Percentiles rank a stretch among this genome's conserved stretches.
These are phyloP conservation scores for Silurus glanis DNA, from an alignment of 2,113 vertebrate genomes.

Conservation along the genomic window DNA sequence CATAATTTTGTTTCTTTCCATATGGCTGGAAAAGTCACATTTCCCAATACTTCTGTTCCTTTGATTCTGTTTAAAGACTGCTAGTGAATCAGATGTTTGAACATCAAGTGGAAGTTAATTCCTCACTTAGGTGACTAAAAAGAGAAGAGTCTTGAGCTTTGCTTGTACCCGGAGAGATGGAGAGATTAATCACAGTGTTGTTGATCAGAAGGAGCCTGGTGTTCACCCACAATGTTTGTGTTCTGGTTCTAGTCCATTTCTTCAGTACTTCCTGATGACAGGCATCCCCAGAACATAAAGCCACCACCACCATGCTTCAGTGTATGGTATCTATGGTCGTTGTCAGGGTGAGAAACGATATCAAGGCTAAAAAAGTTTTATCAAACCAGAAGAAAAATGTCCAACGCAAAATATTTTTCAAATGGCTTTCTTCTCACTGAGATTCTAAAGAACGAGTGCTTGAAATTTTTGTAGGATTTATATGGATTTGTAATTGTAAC, in stretches of 20 bases:
- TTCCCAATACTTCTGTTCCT: too few relatives aligned
- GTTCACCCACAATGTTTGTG: neutral
- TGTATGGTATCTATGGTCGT: neutral
- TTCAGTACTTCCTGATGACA: neutral
- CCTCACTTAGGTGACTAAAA: too few relatives aligned
- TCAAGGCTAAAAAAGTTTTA: neutral
- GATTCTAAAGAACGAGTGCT: neutral
- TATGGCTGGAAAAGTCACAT: too few relatives aligned
- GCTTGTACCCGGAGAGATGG: too few relatives aligned
- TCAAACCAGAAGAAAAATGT: neutral
- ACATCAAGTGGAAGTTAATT: too few relatives aligned
- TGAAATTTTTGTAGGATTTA: neutral
- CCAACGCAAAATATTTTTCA: neutral
- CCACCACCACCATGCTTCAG: neutral
- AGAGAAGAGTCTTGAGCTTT: too few relatives aligned
- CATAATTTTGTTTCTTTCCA: too few relatives aligned
- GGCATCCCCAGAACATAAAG: neutral
- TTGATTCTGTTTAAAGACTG: too few relatives aligned
- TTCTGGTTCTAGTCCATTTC: neutral
- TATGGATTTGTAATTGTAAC: neutral
- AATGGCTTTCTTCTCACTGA: neutral
- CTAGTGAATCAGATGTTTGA: too few relatives aligned
- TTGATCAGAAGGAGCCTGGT: too few relatives aligned
- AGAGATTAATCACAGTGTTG: too few relatives aligned
- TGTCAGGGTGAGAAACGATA: neutral